A percentile compares a stretch with the other conserved stretches of the same genome.
phyloP scores from a whole-genome alignment of 2,113 vertebrate genomes.

The Clarias macrocephalus region DNA sequence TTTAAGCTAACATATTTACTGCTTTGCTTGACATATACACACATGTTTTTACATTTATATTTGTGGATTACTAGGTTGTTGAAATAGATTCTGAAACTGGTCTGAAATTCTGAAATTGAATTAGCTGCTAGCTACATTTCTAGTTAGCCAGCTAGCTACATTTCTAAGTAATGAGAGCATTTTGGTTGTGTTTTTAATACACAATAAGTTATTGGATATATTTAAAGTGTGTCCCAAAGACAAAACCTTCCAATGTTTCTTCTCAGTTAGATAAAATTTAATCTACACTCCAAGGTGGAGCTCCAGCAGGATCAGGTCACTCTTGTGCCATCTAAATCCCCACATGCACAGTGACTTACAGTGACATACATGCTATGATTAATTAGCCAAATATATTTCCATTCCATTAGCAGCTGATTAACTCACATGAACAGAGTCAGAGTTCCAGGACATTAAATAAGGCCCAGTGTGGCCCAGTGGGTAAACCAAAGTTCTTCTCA shows the following conservation, averaged over 20 bases:
- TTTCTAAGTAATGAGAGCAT: background rate
- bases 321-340: background rate
- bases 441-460: constrained; percentile 43
- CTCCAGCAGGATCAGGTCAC: background rate
- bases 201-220: background rate
- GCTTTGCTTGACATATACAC: background rate
- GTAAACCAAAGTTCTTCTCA: constrained; percentile 27
- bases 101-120: too few relatives aligned
- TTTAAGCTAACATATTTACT: background rate
- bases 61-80: background rate
- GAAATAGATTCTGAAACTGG: background rate
- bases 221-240: background rate
- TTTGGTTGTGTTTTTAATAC: background rate
- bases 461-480: background rate
- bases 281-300: background rate
- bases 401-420: constrained; percentile 45
- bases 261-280: background rate
- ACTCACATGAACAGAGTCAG: constrained; percentile 37
- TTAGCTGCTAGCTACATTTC: too few relatives aligned
- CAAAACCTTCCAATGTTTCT: background rate
- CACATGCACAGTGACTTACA: constrained; percentile 37
- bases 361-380: constrained; percentile 42
- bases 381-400: constrained; percentile 48
- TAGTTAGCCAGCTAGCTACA: background rate
- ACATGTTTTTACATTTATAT: background rate